Evolutionary conservation across 2,797 vertebrate genomes (phyloP), one percentile per base, ranked within the genome.

Genomic region (Rhinophrynus dorsalis): DNA sequence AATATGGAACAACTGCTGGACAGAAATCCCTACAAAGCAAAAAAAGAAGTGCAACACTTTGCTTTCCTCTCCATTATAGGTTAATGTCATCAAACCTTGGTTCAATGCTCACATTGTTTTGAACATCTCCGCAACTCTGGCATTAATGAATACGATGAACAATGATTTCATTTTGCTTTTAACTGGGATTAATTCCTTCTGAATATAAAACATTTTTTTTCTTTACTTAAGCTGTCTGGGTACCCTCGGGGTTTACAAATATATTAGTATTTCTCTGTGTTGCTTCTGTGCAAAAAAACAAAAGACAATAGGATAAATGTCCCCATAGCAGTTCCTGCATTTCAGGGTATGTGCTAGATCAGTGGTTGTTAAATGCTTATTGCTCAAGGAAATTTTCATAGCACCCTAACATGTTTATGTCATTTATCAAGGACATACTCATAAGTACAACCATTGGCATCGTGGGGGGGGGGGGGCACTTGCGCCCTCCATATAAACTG

Each of bases 241-340:
- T 13, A 30, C 27, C 50, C 50, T 32, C 13, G 8, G 50, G 50
- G 26, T n/a, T 32, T 52, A 52, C 50, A 32, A 52, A 32, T 27
- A 52, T 52, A 17, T 30, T 52, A 52, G 26, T 52, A 30, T 17
- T 52, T 52, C 3, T 29, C 18, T 52, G 26, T 52, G 50, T 27
- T 52, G 18, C 50, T 52, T 4, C n/a, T 17, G n/a, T 52, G 11
- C 4, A 3, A n/a, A 3, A 30, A 52, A 32, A 52, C 2, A 18
- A 15, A 32, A 52, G 26, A 52, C 50, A 52, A 32, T 21, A 47
- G 44, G n/a, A n/a, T n/a, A n/a, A n/a, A n/a, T n/a, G n/a, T n/a
- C n/a, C n/a, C n/a, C n/a, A n/a, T n/a, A n/a, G n/a, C n/a, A n/a
- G n/a, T n/a, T n/a, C n/a, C n/a, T n/a, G n/a, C n/a, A n/a, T n/a